phyloP scores from a whole-genome alignment of 2,113 vertebrate species.

The Tychaedon coryphoeus region DNA sequence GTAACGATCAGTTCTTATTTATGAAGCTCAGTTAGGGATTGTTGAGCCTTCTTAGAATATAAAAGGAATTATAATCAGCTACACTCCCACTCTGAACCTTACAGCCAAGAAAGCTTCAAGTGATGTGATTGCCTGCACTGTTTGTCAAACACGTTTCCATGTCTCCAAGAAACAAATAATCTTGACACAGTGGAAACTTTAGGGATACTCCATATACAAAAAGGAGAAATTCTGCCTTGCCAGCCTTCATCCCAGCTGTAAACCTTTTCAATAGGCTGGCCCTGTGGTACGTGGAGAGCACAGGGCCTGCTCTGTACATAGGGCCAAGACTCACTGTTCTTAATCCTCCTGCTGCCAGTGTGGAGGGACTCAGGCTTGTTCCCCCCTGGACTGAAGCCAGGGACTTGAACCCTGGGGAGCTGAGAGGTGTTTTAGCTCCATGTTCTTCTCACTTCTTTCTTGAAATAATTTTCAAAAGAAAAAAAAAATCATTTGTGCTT shows the following conservation, averaged over 20 bases:
- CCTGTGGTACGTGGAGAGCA: not conserved
- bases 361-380: not conserved
- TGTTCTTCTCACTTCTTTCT: not conserved
- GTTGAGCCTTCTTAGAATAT: not conserved
- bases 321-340: not conserved
- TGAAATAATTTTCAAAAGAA: not conserved
- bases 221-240: not conserved
- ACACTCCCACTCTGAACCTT: not conserved
- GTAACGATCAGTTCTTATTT: not conserved
- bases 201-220: not conserved
- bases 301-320: not conserved
- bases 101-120: conserved; percentile 20
- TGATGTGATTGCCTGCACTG: not conserved
- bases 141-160: not conserved
- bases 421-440: not conserved
- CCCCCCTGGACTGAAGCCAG: not conserved
- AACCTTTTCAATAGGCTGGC: not conserved
- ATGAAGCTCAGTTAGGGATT: not conserved
- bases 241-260: not conserved
- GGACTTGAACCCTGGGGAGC: not conserved
- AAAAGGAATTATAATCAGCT: not conserved
- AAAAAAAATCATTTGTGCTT: not conserved
- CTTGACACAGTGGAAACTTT: not conserved
- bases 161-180: conserved; percentile 35
- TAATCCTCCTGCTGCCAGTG: conserved; percentile 9